Evolutionary conservation across 2,113 vertebrate species (phyloP).

Genomic region (Excalfactoria chinensis): DNA sequence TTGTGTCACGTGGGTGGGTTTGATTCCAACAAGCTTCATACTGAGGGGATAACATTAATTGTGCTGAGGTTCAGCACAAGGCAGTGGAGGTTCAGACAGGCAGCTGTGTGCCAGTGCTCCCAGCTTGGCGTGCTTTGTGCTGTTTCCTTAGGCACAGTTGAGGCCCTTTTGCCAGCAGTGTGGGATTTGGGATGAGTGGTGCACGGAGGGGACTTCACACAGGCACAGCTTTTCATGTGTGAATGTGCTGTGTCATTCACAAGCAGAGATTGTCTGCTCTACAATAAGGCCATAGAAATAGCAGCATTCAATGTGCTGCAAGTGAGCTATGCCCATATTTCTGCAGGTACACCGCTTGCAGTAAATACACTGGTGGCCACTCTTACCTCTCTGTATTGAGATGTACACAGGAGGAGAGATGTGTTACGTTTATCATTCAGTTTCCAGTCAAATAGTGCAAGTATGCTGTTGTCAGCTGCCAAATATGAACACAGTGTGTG

Average conservation of each 20-base stretch:
- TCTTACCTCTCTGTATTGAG: accelerated
- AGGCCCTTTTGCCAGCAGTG: neutral
- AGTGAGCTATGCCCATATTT: neutral
- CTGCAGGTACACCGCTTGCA: neutral
- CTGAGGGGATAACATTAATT: neutral
- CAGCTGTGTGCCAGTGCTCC: neutral
- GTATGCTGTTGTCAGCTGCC: neutral
- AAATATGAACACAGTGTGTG: neutral
- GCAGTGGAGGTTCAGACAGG: neutral
- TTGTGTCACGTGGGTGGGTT: neutral
- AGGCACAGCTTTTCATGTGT: neutral
- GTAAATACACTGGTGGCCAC: neutral
- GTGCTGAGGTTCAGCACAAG: neutral
- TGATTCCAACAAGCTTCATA: neutral
- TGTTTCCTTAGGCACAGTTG: accelerated
- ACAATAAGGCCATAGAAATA: neutral
- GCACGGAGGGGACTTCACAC: neutral
- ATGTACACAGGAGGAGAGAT: neutral
- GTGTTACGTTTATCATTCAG: accelerated
- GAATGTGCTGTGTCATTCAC: accelerated
- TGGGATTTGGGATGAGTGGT: accelerated
- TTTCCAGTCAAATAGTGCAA: accelerated
- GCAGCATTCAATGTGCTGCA: neutral
- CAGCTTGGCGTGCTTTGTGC: neutral
- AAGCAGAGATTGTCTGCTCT: neutral